Evolutionary conservation across 2,113 vertebrate genomes (phyloP).

Genomic region (Tautogolabrus adspersus): DNA sequence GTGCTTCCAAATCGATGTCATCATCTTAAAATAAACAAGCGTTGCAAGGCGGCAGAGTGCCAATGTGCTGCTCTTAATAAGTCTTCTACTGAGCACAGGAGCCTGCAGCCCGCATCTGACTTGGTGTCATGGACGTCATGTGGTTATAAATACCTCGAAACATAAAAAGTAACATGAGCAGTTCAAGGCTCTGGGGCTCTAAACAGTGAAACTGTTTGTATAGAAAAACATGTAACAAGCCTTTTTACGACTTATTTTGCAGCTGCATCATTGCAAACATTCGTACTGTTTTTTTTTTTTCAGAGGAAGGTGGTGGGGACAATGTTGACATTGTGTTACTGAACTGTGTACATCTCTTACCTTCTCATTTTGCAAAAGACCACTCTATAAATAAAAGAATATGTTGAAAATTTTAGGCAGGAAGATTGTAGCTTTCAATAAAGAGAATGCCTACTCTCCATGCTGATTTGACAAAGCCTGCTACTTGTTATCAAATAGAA

Average conservation of each 20-base stretch:
- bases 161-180: conserved; percentile 45
- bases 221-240: conserved; percentile 7
- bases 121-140: conserved; percentile 13
- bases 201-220: conserved; percentile 19
- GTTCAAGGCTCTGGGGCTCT: conserved; percentile 8
- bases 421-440: conserved; percentile 97
- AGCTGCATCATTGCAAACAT: conserved; percentile 67
- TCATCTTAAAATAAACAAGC: too few species aligned
- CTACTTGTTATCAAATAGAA: conserved; percentile 61
- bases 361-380: conserved; percentile 99
- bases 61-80: neutral
- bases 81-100: conserved; percentile 2
- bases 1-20: too few species aligned
- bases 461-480: conserved; percentile 89
- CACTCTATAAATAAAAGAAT: conserved; percentile 99
- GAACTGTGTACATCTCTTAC: conserved; percentile 97
- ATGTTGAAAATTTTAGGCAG: conserved; percentile 99
- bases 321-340: conserved; percentile 96
- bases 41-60: neutral
- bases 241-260: conserved; percentile 73
- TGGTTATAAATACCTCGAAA: conserved; percentile 52
- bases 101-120: neutral
- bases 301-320: conserved; percentile 88
- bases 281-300: conserved; percentile 80
- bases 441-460: conserved; percentile 98